Evolutionary conservation across 1,140 invertebrate genomes (phyloP), one percentile per base, ranked within the genome.

Genomic region (Meloidogyne exigua): DNA sequence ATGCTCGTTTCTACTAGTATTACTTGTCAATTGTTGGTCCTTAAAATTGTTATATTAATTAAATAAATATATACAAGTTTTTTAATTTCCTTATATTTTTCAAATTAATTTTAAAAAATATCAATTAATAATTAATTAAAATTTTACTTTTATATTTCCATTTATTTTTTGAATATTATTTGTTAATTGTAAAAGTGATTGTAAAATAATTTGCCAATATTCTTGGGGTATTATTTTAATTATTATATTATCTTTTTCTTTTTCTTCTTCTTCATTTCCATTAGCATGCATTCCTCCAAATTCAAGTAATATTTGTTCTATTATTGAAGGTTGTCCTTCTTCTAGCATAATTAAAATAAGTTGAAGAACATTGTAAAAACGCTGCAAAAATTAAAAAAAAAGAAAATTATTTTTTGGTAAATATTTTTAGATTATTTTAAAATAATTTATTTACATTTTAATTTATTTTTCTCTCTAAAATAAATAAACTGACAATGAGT

Each of bases 201-300:
- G 49, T 57, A 57, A 57, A 57, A 57, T 3, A 7, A 57, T 57
- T 57, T 57, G 18, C 15, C 15, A 57, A 57, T 57, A 57, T 57
- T 57, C 49, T 57, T 57, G 49, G 9, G 49, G 49, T 57, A 57
- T 57, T 57, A 7, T 57, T 7, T 4, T 2, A 9, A 57, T 15
- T 15, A 44, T n/a, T 1, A n/a, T 57, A 57, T 57, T 7, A 9
- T 57, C 7, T n/a, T n/a, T 5, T 57, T 12, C 0, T 57, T 7
- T 57, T 57, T 12, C 18, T 9, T n/a, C 21, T 57, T 7, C 9
- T 9, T 7, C 7, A 18, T 18, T 49, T 11, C 18, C 18, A 49
- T 57, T 57, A 57, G n/a, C 49, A 57, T 57, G 49, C 49, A 57
- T 57, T 57, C 49, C 49, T n/a, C 49, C 49, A 57, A 57, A 57